phyloP scores from a whole-genome alignment of 1,140 invertebrate genomes.

The Helicoverpa zea region DNA sequence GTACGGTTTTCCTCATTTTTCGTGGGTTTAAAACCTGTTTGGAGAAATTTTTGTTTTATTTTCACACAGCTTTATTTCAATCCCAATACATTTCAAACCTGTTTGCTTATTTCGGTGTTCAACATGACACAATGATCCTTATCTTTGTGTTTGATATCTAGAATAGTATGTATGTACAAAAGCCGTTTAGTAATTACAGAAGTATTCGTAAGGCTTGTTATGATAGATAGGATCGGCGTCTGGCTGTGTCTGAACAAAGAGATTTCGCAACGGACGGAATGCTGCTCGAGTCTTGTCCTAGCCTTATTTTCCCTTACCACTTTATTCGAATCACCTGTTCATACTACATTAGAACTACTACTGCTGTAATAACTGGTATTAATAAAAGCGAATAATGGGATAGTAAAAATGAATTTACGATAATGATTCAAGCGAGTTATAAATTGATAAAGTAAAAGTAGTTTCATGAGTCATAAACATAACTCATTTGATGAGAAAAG shows the following conservation, averaged over 20 bases:
- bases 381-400: neutral
- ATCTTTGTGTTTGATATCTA: neutral
- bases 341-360: neutral
- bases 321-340: slow-evolving; percentile 4
- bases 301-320: slow-evolving; percentile 4
- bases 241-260: slow-evolving; percentile 1
- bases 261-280: slow-evolving; percentile 33
- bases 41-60: slow-evolving; percentile 7
- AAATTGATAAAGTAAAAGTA: no score
- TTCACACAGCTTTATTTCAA: no score
- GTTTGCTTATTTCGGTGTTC: neutral
- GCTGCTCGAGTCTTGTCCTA: slow-evolving; percentile 9
- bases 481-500: no score
- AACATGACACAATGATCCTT: neutral
- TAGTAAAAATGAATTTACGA: neutral
- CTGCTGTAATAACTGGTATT: neutral
- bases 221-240: slow-evolving; percentile 34
- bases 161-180: neutral
- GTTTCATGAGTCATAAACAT: no score
- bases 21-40: neutral
- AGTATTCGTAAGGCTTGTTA: slow-evolving; percentile 27
- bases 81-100: no score
- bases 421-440: neutral
- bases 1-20: neutral
- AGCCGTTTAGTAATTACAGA: slow-evolving; percentile 34